Evolutionary conservation across 2,113 vertebrate species (phyloP).

Genomic region (Platichthys stellatus): DNA sequence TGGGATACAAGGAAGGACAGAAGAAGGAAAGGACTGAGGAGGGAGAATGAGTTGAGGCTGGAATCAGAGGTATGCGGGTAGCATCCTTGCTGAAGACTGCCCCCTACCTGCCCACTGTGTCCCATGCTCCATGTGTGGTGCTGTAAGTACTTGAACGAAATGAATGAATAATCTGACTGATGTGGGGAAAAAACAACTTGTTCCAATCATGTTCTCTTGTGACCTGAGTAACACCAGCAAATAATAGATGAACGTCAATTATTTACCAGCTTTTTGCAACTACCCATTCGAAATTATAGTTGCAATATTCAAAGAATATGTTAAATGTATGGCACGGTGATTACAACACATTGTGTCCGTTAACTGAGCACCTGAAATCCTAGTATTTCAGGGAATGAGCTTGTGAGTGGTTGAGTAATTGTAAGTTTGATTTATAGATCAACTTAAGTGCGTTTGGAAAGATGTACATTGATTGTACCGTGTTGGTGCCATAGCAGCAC

Average conservation of each 20-base stretch:
- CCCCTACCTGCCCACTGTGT: conserved; percentile 78
- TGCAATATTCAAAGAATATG: not conserved
- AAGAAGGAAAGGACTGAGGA: conserved; percentile 58
- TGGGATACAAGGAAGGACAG: conserved; percentile 60
- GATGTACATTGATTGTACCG: not conserved
- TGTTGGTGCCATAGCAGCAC: not conserved
- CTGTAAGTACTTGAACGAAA: conserved; percentile 78
- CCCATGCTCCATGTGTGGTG: conserved; percentile 76
- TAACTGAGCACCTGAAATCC: not conserved
- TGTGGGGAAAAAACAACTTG: no score
- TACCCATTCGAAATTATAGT: not conserved
- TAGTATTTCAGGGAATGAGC: not conserved
- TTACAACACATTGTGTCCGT: not conserved
- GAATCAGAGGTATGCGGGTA: conserved; percentile 71
- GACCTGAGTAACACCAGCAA: not conserved
- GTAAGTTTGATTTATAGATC: not conserved
- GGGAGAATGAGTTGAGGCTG: conserved; percentile 75
- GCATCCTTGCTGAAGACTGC: conserved; percentile 74
- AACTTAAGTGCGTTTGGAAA: not conserved
- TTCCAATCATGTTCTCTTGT: no score
- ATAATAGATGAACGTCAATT: not conserved
- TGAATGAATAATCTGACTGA: conserved; percentile 58
- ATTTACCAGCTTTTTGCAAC: not conserved
- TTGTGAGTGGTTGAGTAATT: not conserved
- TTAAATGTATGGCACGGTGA: not conserved